A percentile compares a stretch with the other conserved stretches of the same genome.
Conservation (phyloP, 2,113 vertebrate species). For the Nycticorax nycticorax region DNA sequence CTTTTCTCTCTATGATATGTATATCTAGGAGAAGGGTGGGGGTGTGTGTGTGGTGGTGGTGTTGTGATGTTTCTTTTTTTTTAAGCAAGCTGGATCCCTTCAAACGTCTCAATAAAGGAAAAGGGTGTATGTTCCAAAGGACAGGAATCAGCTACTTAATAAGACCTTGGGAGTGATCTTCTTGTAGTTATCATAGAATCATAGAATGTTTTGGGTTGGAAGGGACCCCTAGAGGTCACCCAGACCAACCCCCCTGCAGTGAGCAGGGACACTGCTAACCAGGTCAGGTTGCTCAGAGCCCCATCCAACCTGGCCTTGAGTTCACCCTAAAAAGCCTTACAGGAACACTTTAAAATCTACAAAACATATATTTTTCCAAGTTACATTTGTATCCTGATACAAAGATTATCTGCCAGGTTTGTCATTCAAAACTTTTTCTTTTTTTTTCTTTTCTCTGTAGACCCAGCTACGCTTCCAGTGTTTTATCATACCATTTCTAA, state of each 20-base stretch:
- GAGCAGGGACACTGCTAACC: no score
- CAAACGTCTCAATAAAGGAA: neutral
- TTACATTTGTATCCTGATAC: neutral
- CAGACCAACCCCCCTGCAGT: no score
- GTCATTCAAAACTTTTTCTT: neutral
- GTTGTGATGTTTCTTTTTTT: neutral
- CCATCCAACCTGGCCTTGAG: no score
- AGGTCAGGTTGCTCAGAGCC: no score
- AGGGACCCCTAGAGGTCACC: no score
- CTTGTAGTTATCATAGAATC: neutral
- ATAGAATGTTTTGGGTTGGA: no score
- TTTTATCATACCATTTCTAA: neutral
- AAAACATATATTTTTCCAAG: accelerated
- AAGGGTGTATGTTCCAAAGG: neutral
- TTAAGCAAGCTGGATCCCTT: neutral
- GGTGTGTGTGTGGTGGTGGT: no score
- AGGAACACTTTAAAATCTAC: neutral
- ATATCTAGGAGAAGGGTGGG: neutral
- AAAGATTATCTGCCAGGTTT: neutral
- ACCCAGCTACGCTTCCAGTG: neutral
- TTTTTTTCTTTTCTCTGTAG: accelerated
- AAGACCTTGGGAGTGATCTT: neutral
- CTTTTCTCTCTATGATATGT: neutral
- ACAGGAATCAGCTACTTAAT: neutral
- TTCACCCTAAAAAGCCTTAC: neutral